These are phyloP conservation scores for Andrena flavipes DNA, from an alignment of 2,888 invertebrate genomes.

Conservation along the genomic window DNA sequence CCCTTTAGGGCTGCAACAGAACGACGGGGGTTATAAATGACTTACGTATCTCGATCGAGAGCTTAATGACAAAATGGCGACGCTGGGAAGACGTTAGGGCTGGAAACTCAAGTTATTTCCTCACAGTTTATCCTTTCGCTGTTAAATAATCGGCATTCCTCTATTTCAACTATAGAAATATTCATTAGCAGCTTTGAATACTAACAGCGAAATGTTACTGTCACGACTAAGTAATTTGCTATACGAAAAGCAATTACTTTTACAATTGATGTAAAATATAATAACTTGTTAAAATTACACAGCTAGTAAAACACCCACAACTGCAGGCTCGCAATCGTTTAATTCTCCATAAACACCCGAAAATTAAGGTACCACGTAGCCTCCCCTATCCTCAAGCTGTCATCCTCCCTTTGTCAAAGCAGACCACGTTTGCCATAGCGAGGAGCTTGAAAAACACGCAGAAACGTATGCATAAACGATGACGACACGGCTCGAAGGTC, in stretches of 20 bases:
- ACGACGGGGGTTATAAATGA: conserved; percentile 75
- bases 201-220: not conserved
- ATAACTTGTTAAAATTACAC: not conserved
- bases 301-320: not conserved
- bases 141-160: too few relatives aligned
- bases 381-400: too few relatives aligned
- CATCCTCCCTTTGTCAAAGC: not conserved
- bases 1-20: conserved; percentile 75
- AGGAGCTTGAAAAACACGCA: not conserved
- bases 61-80: conserved; percentile 82
- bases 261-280: not conserved
- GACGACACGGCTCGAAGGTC: conserved; percentile 30
- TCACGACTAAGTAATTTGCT: not conserved
- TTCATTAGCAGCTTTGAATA: not conserved
- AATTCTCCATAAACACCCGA: not conserved
- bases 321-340: not conserved
- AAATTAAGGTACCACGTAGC: not conserved
- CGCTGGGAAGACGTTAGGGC: conserved; percentile 10
- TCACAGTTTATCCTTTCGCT: not conserved
- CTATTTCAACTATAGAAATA: too few relatives aligned
- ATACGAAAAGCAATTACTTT: not conserved
- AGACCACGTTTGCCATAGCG: not conserved
- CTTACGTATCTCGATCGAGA: conserved; percentile 78
- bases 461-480: conserved; percentile 42
- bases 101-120: not conserved